Evolutionary conservation across 2,888 invertebrate species (phyloP), one percentile per base, ranked within the genome.

Genomic region (Ectemnius lituratus): DNA sequence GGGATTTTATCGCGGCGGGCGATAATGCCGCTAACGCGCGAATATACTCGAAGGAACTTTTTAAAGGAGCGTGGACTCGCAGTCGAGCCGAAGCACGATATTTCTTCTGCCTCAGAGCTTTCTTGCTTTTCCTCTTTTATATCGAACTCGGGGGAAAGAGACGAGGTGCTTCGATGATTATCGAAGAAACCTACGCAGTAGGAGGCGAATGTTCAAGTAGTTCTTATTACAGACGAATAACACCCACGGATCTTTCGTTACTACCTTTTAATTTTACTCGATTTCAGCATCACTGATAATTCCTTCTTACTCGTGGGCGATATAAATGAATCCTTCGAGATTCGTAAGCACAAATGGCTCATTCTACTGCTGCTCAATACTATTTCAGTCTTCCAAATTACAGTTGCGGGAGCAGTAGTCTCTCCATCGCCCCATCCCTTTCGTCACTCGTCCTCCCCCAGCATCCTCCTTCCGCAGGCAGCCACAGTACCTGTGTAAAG

Each of bases 1-100:
- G 83, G 79, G 86, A 86, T 85, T 88, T 89, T 89, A 89, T 88
- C 87, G 86, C 75, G 83, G 79, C 76, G 76, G 37, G 78, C 85
- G 87, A 88, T 89, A 89, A 88, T 85, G 83, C 84, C 73, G 76
- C 73, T 78, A 79, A 82, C 80, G 80, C 76, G 75, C 75, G 75
- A 67, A 82, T 84, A 82, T 79, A 77, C 78, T 77, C 69, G 73
- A 64, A 68, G 66, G 64, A 76, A 82, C 65, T 78, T 78, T 78
- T 77, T 80, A 77, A 81, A 81, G 67, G 73, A 79, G 63, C 71
- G 46, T 52, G 67, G 8, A 37, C 8, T 37, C 71, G 49, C 67
- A 67, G 56, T 3, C 23, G 23, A 64, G 57, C 47, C 67, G 77
- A 13, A 23, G 67, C 61, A 49, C 37, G 62, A 56, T 56, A 56